Conservation (phyloP, 2,113 vertebrate species). For the Trematocara nigrifrons region DNA sequence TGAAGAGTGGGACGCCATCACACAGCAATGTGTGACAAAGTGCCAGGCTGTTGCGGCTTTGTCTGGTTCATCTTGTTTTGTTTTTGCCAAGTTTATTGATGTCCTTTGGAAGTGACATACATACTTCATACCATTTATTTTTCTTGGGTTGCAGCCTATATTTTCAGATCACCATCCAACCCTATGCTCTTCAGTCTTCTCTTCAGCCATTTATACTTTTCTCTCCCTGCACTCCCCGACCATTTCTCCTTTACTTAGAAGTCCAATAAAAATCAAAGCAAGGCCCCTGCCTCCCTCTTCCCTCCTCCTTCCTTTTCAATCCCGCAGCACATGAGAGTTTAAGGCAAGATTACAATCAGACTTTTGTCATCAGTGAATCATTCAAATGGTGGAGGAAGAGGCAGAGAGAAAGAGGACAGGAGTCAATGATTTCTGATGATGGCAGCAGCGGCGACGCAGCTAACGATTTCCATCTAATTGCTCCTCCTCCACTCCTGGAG, state of each 20-base stretch:
- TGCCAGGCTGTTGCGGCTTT: neutral
- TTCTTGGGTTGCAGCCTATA: neutral
- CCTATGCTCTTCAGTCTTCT: neutral
- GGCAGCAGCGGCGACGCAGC: neutral
- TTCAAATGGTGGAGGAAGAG: slow-evolving; percentile 41
- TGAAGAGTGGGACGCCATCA: neutral
- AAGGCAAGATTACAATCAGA: slow-evolving; percentile 60
- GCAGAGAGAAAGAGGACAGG: slow-evolving; percentile 28
- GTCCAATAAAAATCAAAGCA: neutral
- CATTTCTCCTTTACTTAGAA: neutral
- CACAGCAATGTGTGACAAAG: neutral
- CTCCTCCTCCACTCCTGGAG: slow-evolving; percentile 40
- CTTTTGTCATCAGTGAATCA: slow-evolving; percentile 63
- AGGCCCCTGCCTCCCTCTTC: neutral
- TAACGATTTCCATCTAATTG: slow-evolving; percentile 69
- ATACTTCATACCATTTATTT: neutral
- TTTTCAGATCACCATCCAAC: neutral
- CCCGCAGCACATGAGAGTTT: neutral
- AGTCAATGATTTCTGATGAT: slow-evolving; percentile 59
- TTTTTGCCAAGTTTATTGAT: neutral
- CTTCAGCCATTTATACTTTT: neutral
- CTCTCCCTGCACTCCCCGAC: neutral
- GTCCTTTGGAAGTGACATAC: neutral
- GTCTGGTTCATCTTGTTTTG: neutral
- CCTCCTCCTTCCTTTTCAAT: neutral